These are phyloP conservation scores for Hypolimnas misippus DNA, from an alignment of 2,888 invertebrate genomes.

Conservation along the genomic window DNA sequence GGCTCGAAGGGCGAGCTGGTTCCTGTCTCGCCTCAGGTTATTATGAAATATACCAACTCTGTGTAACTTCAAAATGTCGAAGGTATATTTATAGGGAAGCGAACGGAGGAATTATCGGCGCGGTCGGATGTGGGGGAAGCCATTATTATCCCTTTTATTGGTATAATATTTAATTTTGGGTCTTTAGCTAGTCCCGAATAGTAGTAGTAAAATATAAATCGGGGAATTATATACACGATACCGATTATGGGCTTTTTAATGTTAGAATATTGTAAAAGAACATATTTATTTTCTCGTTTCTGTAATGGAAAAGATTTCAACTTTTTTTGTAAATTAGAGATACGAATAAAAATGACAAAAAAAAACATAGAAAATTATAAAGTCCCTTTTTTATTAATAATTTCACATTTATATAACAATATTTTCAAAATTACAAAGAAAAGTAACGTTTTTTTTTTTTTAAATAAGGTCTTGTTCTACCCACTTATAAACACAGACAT, in stretches of 20 bases:
- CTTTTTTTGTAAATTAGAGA: no score
- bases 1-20: constrained; percentile 69
- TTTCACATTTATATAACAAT: no score
- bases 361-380: no score
- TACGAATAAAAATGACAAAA: no score
- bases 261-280: background rate
- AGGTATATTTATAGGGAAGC: constrained; percentile 79
- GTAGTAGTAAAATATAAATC: constrained; percentile 73
- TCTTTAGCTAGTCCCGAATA: constrained; percentile 65
- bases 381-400: no score
- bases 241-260: constrained; percentile 36
- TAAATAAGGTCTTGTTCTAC: no score
- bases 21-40: constrained; percentile 77
- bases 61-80: constrained; percentile 79
- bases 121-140: constrained; percentile 75
- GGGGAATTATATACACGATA: constrained; percentile 67
- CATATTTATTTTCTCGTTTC: background rate
- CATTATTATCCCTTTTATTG: constrained; percentile 83
- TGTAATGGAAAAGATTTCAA: background rate
- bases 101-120: constrained; percentile 75
- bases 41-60: constrained; percentile 78
- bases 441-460: no score
- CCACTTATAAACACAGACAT: no score
- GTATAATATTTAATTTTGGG: constrained; percentile 83
- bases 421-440: no score